Conservation (phyloP, 2,888 invertebrate species). For the Microchrysa polita region DNA sequence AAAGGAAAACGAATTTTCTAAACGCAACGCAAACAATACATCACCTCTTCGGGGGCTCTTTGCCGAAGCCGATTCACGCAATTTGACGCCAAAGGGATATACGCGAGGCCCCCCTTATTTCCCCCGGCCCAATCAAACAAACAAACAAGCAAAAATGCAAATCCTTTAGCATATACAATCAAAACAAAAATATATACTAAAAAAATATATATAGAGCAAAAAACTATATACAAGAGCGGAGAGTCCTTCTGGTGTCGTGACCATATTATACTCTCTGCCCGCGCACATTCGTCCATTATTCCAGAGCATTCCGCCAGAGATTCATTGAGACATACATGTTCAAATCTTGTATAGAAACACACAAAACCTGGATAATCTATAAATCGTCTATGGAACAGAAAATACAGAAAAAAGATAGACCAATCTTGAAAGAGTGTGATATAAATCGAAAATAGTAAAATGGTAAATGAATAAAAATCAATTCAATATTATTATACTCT, state of each 20-base stretch:
- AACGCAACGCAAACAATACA: background rate
- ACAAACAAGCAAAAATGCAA: constrained; percentile 19
- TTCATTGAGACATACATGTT: too few species aligned
- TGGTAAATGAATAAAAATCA: constrained; percentile 39
- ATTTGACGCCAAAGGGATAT: constrained; percentile 20
- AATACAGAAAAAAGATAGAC: too few species aligned
- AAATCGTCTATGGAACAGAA: too few species aligned
- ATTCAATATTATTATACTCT: too few species aligned
- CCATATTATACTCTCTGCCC: too few species aligned
- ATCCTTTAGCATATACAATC: background rate
- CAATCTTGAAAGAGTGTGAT: constrained; percentile 20
- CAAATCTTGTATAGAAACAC: too few species aligned
- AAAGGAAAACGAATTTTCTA: constrained; percentile 22
- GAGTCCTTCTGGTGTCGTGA: too few species aligned
- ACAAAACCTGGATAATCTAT: too few species aligned
- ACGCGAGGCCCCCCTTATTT: background rate
- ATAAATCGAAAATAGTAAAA: constrained; percentile 40
- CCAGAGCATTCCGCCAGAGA: too few species aligned
- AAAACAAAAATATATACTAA: background rate
- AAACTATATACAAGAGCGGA: background rate
- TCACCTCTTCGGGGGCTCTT: constrained; percentile 2
- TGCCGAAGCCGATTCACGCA: background rate
- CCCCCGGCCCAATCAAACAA: background rate
- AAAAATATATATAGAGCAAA: background rate
- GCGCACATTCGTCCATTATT: too few species aligned